Percentiles rank a stretch among this genome's conserved stretches.
phyloP scores from a whole-genome alignment of 2,888 invertebrate genomes.

The Parochlus steinenii region DNA sequence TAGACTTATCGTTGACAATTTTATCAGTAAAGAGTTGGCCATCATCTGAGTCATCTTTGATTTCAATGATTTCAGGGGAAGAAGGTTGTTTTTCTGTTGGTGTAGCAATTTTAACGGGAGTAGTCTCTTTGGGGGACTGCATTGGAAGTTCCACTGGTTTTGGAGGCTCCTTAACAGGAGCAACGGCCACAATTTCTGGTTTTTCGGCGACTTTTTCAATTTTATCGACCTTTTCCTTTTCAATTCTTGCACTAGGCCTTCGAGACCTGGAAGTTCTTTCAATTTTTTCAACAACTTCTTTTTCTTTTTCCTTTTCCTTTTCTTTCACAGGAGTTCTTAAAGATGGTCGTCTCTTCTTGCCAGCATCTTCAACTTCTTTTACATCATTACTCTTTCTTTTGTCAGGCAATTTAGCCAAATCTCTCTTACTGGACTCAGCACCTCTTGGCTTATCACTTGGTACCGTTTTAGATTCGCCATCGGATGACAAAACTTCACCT shows the following conservation, averaged over 20 bases:
- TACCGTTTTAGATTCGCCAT: conserved; percentile 18
- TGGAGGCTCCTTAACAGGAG: neutral
- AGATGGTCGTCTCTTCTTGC: conserved; percentile 14
- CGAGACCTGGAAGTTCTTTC: too few species aligned
- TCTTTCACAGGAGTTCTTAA: conserved; percentile 16
- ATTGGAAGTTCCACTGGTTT: neutral
- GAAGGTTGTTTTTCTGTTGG: conserved; percentile 1
- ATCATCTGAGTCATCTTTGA: neutral
- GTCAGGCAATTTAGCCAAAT: conserved; percentile 14
- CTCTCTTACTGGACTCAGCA: conserved; percentile 15
- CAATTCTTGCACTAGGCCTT: too few species aligned
- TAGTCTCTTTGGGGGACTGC: neutral
- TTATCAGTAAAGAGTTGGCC: neutral
- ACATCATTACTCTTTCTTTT: conserved; percentile 13
- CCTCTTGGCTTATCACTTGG: conserved; percentile 12
- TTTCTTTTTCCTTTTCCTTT: conserved; percentile 9
- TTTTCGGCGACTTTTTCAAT: too few species aligned
- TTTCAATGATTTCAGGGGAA: conserved; percentile 4
- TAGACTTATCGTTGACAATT: neutral
- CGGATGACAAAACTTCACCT: conserved; percentile 16
- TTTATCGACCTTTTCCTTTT: too few species aligned
- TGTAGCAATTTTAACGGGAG: too few species aligned
- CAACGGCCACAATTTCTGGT: too few species aligned
- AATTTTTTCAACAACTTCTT: too few species aligned
- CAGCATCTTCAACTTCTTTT: conserved; percentile 11